A percentile compares a stretch with the other conserved stretches of the same genome.
Conservation (phyloP, 2,113 vertebrate genomes). For the Lates calcarifer region DNA sequence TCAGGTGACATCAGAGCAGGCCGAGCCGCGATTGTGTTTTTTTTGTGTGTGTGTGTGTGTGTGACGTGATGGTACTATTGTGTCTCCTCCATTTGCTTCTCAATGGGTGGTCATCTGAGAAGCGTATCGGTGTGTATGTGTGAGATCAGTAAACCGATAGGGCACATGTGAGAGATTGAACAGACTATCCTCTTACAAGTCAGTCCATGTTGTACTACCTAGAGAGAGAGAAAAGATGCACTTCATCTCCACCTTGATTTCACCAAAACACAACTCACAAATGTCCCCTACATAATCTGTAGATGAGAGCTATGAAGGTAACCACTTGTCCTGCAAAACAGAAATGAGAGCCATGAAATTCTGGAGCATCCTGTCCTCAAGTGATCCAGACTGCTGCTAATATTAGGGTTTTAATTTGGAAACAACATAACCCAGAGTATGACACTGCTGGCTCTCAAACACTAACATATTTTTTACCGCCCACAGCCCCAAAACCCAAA, state of each 20-base stretch:
- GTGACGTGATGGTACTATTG: constrained; percentile 36
- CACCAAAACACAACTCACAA: background rate
- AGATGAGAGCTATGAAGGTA: background rate
- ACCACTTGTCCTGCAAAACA: background rate
- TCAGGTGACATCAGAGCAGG: constrained; percentile 32
- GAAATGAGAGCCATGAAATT: background rate
- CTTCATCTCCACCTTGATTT: background rate
- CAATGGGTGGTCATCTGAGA: constrained; percentile 66
- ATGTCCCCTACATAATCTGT: background rate
- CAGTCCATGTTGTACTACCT: constrained; percentile 18
- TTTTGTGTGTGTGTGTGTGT: constrained; percentile 37
- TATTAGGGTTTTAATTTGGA: background rate
- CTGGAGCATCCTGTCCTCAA: background rate
- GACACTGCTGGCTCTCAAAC: constrained; percentile 4
- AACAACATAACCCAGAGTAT: constrained; percentile 10
- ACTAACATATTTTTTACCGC: background rate
- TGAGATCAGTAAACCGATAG: constrained; percentile 56
- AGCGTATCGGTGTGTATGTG: constrained; percentile 31
- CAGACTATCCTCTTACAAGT: constrained; percentile 47
- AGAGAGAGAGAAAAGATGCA: constrained; percentile 12
- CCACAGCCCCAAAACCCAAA: background rate
- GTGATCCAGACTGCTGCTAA: background rate
- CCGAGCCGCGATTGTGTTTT: constrained; percentile 14
- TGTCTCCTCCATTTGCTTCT: constrained; percentile 57
- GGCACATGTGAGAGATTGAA: constrained; percentile 22